These are phyloP conservation scores for Emys orbicularis DNA, from an alignment of 2,797 vertebrate genomes.

Conservation along the genomic window DNA sequence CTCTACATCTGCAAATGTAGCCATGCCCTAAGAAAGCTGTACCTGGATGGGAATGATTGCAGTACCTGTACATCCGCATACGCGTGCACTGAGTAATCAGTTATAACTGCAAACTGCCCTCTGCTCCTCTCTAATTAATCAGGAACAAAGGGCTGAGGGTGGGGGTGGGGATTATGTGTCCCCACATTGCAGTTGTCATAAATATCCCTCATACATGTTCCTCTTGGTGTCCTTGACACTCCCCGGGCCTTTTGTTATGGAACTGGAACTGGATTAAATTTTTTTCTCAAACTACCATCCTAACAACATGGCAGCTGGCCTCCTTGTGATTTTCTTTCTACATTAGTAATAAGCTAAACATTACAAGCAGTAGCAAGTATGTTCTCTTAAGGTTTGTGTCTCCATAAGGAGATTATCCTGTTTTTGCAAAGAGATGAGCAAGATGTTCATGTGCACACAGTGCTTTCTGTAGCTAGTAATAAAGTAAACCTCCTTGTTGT, in stretches of 20 bases:
- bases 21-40: neutral
- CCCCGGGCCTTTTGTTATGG: slow-evolving; percentile 48
- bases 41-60: accelerated
- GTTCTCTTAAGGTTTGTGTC: slow-evolving; percentile 33
- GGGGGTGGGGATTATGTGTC: neutral
- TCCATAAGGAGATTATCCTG: neutral
- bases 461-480: neutral
- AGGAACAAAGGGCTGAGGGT: neutral
- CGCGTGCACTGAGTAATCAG: accelerated
- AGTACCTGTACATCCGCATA: neutral
- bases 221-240: neutral
- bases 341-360: slow-evolving; percentile 54
- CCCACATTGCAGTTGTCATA: slow-evolving; percentile 29
- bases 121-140: neutral
- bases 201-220: neutral
- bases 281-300: slow-evolving; percentile 55
- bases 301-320: slow-evolving; percentile 60
- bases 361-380: slow-evolving; percentile 40
- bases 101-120: neutral
- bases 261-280: slow-evolving; percentile 30
- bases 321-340: slow-evolving; percentile 57
- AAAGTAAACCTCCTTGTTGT: neutral
- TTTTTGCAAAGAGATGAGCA: slow-evolving; percentile 26
- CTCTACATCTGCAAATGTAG: too few relatives aligned
- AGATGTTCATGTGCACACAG: neutral